Evolutionary conservation across 2,113 vertebrate genomes (phyloP), one percentile per base, ranked within the genome.

Genomic region (Paedocypris sp.): DNA sequence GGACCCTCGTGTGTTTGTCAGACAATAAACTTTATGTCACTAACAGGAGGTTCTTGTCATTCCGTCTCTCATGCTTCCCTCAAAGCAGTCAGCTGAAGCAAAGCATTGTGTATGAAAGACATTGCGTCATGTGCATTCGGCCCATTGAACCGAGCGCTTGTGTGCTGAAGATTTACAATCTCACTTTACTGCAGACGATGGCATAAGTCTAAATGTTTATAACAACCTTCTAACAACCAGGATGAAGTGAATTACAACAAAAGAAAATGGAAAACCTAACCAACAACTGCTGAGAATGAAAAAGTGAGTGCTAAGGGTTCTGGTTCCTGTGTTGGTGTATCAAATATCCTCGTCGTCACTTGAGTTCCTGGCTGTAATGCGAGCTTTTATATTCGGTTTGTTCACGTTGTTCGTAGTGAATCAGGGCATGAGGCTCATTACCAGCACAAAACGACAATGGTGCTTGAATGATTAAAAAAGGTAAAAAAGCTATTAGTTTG

Each of bases 391-490:
- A 63, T 53, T 45, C 49, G 10, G 20, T 45, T 26, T 28, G 20
- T 32, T 36, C 20, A 20, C 18, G 36, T 7, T 36, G 41, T 16
- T 62, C 25, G 23, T 4, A 38, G 35, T 28, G 53, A 65, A 65
- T 56, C 43, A 58, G 39, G 41, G 23, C 43, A 65, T 43, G 62
- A 49, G 62, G 53, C 39, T 58, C 48, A 65, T 65, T 50, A 48
- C 43, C 25, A 31, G n/a, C n/a, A n/a, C n/a, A n/a, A n/a, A n/a
- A n/a, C n/a, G n/a, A n/a, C n/a, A n/a, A n/a, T n/a, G n/a, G n/a
- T n/a, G n/a, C n/a, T n/a, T 53, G 49, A 63, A 19, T 42, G 23
- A 47, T 64, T n/a, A n/a, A n/a, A n/a, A n/a, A n/a, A n/a, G n/a
- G n/a, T n/a, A n/a, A n/a, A 64, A 32, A 32, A 35, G 8, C 31